A percentile compares a stretch with the other conserved stretches of the same genome.
These are phyloP conservation scores for Eumerus sabulonum DNA, from an alignment of 2,888 invertebrate genomes.

Conservation along the genomic window DNA sequence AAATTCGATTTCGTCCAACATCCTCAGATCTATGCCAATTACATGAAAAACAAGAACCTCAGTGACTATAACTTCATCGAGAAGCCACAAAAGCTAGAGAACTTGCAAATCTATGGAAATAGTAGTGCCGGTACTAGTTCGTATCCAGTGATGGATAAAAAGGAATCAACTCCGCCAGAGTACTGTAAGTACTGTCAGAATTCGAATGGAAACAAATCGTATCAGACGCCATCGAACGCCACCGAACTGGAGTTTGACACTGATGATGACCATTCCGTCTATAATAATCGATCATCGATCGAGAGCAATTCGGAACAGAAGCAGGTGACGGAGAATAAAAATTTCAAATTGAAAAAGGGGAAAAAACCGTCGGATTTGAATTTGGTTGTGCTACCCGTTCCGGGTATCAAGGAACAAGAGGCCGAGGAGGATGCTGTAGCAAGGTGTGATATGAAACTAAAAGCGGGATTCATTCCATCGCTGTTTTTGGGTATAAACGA, in stretches of 20 bases:
- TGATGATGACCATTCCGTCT: constrained; percentile 74
- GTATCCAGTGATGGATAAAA: constrained; percentile 49
- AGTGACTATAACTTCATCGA: constrained; percentile 78
- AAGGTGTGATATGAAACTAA: constrained; percentile 72
- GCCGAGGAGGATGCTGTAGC: constrained; percentile 74
- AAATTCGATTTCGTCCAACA: constrained; percentile 87
- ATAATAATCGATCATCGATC: constrained; percentile 50
- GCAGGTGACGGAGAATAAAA: constrained; percentile 28
- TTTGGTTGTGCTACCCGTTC: constrained; percentile 78
- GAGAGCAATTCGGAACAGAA: constrained; percentile 32
- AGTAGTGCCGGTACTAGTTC: constrained; percentile 44
- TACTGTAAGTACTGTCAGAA: constrained; percentile 81
- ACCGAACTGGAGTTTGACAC: constrained; percentile 84
- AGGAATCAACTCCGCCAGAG: constrained; percentile 73
- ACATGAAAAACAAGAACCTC: constrained; percentile 87
- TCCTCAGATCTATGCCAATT: constrained; percentile 86
- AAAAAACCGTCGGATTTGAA: constrained; percentile 70
- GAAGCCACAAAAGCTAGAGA: constrained; percentile 74
- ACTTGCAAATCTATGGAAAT: constrained; percentile 40
- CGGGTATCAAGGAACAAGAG: constrained; percentile 76
- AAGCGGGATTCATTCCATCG: constrained; percentile 81
- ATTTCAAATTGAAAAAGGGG: constrained; percentile 37
- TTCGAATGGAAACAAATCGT: constrained; percentile 81
- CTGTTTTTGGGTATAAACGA: constrained; percentile 83
- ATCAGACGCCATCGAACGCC: constrained; percentile 89